A percentile compares a stretch with the other conserved stretches of the same genome.
phyloP scores from a whole-genome alignment of 2,888 invertebrate species.

The Helleia helle region DNA sequence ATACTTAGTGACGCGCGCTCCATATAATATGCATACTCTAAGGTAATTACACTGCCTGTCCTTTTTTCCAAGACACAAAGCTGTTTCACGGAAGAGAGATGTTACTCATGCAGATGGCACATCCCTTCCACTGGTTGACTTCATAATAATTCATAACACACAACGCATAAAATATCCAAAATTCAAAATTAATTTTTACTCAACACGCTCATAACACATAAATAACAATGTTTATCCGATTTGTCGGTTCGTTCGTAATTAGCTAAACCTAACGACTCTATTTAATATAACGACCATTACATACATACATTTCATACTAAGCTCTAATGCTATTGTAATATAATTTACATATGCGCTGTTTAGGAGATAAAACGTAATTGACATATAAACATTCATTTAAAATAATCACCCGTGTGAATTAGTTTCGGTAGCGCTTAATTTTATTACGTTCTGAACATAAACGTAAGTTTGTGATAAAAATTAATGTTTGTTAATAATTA shows the following conservation, averaged over 20 bases:
- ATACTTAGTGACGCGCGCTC: too few relatives aligned
- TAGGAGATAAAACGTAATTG: slow-evolving; percentile 20
- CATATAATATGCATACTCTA: too few relatives aligned
- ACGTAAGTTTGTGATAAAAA: too few relatives aligned
- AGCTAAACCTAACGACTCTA: slow-evolving; percentile 32
- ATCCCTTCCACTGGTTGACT: too few relatives aligned
- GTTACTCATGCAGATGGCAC: too few relatives aligned
- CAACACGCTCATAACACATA: slow-evolving; percentile 22
- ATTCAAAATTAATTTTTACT: background rate
- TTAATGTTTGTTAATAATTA: too few relatives aligned
- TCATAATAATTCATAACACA: too few relatives aligned
- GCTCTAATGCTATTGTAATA: slow-evolving; percentile 17
- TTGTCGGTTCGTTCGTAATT: slow-evolving; percentile 32
- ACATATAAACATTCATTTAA: slow-evolving; percentile 20
- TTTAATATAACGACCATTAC: slow-evolving; percentile 28
- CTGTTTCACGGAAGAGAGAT: too few relatives aligned
- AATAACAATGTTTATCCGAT: slow-evolving; percentile 33
- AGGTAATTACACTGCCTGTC: too few relatives aligned
- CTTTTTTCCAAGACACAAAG: too few relatives aligned
- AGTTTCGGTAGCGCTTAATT: slow-evolving; percentile 14
- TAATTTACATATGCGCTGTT: slow-evolving; percentile 14
- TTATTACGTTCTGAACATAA: too few relatives aligned
- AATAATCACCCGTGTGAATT: slow-evolving; percentile 16
- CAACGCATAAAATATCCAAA: too few relatives aligned
- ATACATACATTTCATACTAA: slow-evolving; percentile 13